A percentile compares a stretch with the other conserved stretches of the same genome.
Conservation (phyloP, 2,797 vertebrate species). For the Pteropus rufus region DNA sequence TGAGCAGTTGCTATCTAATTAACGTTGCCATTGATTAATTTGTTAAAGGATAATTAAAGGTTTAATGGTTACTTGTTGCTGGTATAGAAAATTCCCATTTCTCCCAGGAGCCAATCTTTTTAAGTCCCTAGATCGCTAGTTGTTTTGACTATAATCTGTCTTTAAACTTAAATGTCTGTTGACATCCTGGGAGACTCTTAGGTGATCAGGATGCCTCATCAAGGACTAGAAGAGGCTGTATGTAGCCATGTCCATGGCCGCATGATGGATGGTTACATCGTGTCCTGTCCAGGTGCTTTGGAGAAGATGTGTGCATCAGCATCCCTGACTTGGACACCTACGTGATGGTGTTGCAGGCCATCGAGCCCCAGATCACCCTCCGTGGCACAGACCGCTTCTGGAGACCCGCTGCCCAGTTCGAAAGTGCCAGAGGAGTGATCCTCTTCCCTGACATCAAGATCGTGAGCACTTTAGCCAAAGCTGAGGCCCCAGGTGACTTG, state of each 20-base stretch:
- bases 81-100: background rate
- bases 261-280: accelerated
- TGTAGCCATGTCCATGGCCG: accelerated
- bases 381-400: slow-evolving; percentile 90
- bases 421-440: slow-evolving; percentile 84
- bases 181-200: background rate
- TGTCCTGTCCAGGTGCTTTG: slow-evolving; percentile 91
- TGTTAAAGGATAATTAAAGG: slow-evolving; percentile 72
- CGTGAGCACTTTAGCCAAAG: slow-evolving; percentile 90
- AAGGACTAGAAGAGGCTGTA: background rate
- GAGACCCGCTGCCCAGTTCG: slow-evolving; percentile 88
- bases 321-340: slow-evolving; percentile 93
- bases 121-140: background rate
- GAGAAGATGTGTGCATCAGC: slow-evolving; percentile 95
- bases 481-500: slow-evolving; percentile 79
- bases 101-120: slow-evolving; percentile 12
- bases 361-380: slow-evolving; percentile 95
- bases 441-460: slow-evolving; percentile 95
- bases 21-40: slow-evolving; percentile 45
- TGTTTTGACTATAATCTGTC: background rate
- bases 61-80: slow-evolving; percentile 60
- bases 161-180: background rate
- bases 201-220: background rate
- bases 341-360: slow-evolving; percentile 95
- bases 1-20: slow-evolving; percentile 66